Base-by-base conservation (phyloP, 2,888 invertebrate genomes). In the Eupithecia exiguata region DNA sequence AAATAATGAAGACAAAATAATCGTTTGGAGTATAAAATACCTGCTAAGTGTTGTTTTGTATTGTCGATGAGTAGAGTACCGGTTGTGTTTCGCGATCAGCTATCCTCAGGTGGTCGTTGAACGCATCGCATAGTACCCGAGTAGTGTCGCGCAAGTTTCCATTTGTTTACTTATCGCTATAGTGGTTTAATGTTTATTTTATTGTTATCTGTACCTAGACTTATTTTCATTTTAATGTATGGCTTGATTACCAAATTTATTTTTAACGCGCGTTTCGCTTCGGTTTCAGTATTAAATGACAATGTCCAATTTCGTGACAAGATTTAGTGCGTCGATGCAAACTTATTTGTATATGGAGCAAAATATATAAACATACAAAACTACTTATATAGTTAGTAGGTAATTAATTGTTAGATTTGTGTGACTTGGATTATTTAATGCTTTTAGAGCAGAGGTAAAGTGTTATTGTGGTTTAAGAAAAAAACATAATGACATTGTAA, bases 321-420 rank as follows among this genome's bases (percentile, higher is more conserved):
- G 82, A 85, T 82, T 85, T 89, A 89, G 88, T 83, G 84, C 83
- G 89, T 90, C 87, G 87, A 90, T 88, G 86, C 84, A 72, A 88
- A 90, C 86, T 91, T 92, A 92, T 93, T 92, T 94, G 93, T 94
- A 93, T 93, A 94, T 93, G 91, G 91, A 94, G 94, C 93, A 93
- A 93, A 93, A 83, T 92, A 91, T 76, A 66, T 75, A 74, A 92
- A 85, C 88, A 91, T 92, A 92, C 91, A 93, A 71, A 94, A 90
- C 87, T 92, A 69, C 58, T 58, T 70, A 93, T 91, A 89, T 93
- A 94, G 93, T 89, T 93, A 92, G 93, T 66, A 66, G 66, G 25
- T 94, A 92, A 93, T 91, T 94, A 93, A 94, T 94, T 93, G 94
- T 94, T 94, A 94, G 94, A 94, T 92, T 93, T 93, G 94, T 94